Evolutionary conservation across 2,797 vertebrate species (phyloP).

Genomic region (Tapirus indicus): DNA sequence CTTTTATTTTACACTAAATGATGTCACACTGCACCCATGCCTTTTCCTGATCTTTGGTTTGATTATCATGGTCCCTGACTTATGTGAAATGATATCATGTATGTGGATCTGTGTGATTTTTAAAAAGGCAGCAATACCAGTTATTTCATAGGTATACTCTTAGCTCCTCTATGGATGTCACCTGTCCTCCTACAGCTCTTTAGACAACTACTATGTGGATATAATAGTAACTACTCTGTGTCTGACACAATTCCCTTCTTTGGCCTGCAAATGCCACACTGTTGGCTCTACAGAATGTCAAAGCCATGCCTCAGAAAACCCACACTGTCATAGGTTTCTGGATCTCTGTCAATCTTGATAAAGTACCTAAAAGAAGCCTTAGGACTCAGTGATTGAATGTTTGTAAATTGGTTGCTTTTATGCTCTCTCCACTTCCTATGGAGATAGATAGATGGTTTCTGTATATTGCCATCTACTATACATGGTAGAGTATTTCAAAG

Average conservation of each 20-base stretch:
- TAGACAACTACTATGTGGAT: neutral
- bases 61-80: too few species aligned
- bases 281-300: fast-evolving
- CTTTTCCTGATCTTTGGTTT: too few species aligned
- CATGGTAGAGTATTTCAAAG: fast-evolving
- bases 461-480: fast-evolving
- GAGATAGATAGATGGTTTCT: neutral
- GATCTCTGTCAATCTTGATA: neutral
- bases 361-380: neutral
- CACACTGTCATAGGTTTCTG: fast-evolving
- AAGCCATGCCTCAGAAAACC: neutral
- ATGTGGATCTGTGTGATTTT: neutral
- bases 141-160: fast-evolving
- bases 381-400: fast-evolving
- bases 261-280: neutral
- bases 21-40: too few species aligned
- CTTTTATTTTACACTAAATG: neutral
- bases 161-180: fast-evolving
- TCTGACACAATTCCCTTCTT: neutral
- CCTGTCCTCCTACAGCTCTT: too few species aligned
- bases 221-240: fast-evolving
- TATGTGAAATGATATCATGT: fast-evolving
- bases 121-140: too few species aligned
- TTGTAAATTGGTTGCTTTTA: neutral
- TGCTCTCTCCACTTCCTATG: fast-evolving